A percentile compares a stretch with the other conserved stretches of the same genome.
These are phyloP conservation scores for Etheostoma perlongum DNA, from an alignment of 2,797 vertebrate species.

Conservation along the genomic window DNA sequence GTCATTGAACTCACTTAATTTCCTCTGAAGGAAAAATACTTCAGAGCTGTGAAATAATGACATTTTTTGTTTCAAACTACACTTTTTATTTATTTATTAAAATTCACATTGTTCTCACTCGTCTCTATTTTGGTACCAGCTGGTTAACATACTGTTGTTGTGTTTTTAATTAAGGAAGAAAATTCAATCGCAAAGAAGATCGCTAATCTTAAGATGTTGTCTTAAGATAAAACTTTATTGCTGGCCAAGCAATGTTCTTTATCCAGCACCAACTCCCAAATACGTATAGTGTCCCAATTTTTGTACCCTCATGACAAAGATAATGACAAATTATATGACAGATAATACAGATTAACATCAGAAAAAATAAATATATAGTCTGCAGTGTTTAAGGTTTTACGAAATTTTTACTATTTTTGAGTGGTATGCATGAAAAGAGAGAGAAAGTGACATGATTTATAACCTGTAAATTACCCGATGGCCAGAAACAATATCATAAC, in stretches of 20 bases:
- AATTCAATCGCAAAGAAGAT: neutral
- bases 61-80: neutral
- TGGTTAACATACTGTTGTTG: neutral
- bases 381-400: no score
- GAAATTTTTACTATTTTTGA: no score
- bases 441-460: neutral
- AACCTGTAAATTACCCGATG: neutral
- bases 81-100: neutral
- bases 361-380: no score
- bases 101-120: neutral
- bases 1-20: slow-evolving; percentile 21
- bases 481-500: neutral
- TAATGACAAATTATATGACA: neutral
- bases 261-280: neutral
- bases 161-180: neutral
- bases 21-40: slow-evolving; percentile 3
- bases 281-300: neutral
- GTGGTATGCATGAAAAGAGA: no score
- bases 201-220: neutral
- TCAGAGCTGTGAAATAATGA: slow-evolving; percentile 17
- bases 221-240: neutral
- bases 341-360: no score
- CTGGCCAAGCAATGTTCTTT: neutral
- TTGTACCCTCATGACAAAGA: neutral
- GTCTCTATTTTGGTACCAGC: neutral